Evolutionary conservation across 2,888 invertebrate species (phyloP), one percentile per base, ranked within the genome.

Genomic region (Eupithecia subumbrata): DNA sequence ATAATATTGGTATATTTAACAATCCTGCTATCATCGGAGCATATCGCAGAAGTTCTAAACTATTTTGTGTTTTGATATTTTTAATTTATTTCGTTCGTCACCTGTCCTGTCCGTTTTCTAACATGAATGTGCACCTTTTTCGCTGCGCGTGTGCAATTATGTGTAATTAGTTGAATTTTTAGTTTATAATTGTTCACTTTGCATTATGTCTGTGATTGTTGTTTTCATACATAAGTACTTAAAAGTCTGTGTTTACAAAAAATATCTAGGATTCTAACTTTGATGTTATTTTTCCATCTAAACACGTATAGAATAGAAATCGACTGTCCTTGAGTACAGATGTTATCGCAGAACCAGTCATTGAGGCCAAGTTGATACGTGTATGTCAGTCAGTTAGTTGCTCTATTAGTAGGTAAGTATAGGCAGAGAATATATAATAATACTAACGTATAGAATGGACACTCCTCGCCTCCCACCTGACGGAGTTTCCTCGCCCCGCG

Each of bases 341-440:
- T 76, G 76, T 69, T 76, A 74, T 74, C 69, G 71, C 30, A 73
- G 69, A 69, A 70, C 64, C 60, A 75, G 71, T 63, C 52, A 76
- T 75, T 70, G 72, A 75, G 77, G 74, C 77, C 74, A 75, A 75
- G 75, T 75, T 77, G 71, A 77, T 74, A 67, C 66, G 66, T 40
- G 66, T 37, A 72, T 71, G 72, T 75, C 72, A 77, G 74, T 71
- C 73, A 72, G 74, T 74, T 71, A 77, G 77, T 77, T 68, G 75
- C 71, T 74, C 73, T 73, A 75, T 48, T 43, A 73, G 77, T 67
- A n/a, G 66, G n/a, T 67, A n/a, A 40, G n/a, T 66, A 66, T 37
- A 37, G 37, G 37, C 37, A 37, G 37, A 37, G 37, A 37, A 37
- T 3, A 30, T 16, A 11, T 60, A 60, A 0, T 9, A 40, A 40